Evolutionary conservation across 2,113 vertebrate species (phyloP).

Genomic region (Eptatretus burgeri): DNA sequence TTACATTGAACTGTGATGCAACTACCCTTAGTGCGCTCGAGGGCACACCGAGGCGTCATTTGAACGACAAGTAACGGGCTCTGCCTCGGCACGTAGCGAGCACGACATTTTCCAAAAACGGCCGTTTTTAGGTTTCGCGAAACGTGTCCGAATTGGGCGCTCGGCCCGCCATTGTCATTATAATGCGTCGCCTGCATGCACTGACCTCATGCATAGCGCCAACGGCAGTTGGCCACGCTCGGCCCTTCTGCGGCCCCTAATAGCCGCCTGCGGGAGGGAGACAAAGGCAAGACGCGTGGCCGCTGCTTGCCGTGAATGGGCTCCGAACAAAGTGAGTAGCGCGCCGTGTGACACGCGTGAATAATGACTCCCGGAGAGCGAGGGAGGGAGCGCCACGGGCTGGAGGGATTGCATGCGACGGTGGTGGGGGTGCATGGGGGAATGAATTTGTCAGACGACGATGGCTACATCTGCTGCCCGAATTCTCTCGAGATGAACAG

Average conservation of each 20-base stretch:
- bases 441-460: slow-evolving; percentile 5
- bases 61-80: too few species aligned
- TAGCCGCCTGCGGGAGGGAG: slow-evolving; percentile 5
- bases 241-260: slow-evolving; percentile 5
- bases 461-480: slow-evolving; percentile 5
- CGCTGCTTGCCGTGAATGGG: slow-evolving; percentile 3
- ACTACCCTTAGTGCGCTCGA: too few species aligned
- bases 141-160: too few species aligned
- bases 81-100: too few species aligned
- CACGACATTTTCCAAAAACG: too few species aligned
- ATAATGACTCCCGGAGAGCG: neutral
- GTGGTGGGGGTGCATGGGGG: slow-evolving; percentile 1
- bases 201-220: slow-evolving; percentile 6
- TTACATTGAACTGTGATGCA: too few species aligned
- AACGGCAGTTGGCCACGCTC: slow-evolving; percentile 4
- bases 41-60: too few species aligned
- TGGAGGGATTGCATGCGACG: neutral
- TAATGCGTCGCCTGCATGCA: slow-evolving; percentile 2
- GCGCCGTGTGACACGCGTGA: slow-evolving; percentile 5
- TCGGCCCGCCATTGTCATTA: neutral
- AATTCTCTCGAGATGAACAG: slow-evolving; percentile 5
- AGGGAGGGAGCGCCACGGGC: neutral
- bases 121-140: too few species aligned
- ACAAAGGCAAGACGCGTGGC: slow-evolving; percentile 4
- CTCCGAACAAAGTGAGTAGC: slow-evolving; percentile 5